Percentiles rank a stretch among this genome's conserved stretches.
Conservation (phyloP, 2,888 invertebrate species). For the Blastobasis adustella region DNA sequence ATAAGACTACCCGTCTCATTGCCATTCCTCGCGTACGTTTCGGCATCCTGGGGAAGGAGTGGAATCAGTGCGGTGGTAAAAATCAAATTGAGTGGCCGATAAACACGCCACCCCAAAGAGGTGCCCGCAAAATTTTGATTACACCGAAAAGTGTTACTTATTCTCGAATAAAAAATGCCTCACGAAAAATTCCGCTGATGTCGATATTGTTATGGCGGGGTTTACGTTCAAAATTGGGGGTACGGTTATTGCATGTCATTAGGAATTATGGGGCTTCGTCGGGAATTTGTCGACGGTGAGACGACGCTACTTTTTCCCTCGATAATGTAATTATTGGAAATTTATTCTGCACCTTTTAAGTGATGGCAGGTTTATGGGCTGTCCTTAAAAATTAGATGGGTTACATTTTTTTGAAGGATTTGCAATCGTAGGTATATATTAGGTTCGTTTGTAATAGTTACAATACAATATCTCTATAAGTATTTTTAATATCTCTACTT, state of each 20-base stretch:
- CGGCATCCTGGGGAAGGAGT: slow-evolving; percentile 45
- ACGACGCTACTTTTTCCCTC: slow-evolving; percentile 45
- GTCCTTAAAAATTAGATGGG: neutral
- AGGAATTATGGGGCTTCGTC: slow-evolving; percentile 72
- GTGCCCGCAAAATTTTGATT: slow-evolving; percentile 65
- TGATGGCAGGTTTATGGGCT: slow-evolving; percentile 6
- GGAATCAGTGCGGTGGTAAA: slow-evolving; percentile 64
- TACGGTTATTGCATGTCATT: slow-evolving; percentile 76
- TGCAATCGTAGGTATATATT: too few relatives aligned
- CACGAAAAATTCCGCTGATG: slow-evolving; percentile 67
- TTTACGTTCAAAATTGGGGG: slow-evolving; percentile 74
- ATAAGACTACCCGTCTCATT: slow-evolving; percentile 28
- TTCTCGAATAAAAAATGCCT: slow-evolving; percentile 65
- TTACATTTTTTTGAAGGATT: too few relatives aligned
- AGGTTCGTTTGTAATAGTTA: too few relatives aligned
- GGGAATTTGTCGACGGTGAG: slow-evolving; percentile 58
- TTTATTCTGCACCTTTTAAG: slow-evolving; percentile 54
- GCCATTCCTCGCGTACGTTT: slow-evolving; percentile 41
- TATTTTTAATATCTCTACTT: too few relatives aligned
- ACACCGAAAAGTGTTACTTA: slow-evolving; percentile 70
- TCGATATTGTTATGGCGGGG: slow-evolving; percentile 74
- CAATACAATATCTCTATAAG: too few relatives aligned
- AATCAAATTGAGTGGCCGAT: slow-evolving; percentile 72
- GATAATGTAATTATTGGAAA: slow-evolving; percentile 74
- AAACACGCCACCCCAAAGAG: slow-evolving; percentile 46